These are phyloP conservation scores for Menidia beryllina DNA, from an alignment of 2,113 vertebrate species.

Conservation along the genomic window DNA sequence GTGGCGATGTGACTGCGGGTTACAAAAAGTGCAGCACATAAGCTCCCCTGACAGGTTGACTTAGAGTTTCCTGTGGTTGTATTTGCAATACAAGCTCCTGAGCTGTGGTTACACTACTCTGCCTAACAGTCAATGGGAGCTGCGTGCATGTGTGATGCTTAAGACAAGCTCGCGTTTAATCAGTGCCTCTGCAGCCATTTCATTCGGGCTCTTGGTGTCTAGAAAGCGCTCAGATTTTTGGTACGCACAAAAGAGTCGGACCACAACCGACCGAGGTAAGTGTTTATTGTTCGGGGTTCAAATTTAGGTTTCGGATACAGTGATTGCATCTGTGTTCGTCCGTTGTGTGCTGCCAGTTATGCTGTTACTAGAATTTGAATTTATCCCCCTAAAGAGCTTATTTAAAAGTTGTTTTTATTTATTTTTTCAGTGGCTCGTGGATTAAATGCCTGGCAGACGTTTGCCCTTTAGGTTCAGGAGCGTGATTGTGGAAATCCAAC, in stretches of 20 bases:
- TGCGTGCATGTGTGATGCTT: conserved; percentile 25
- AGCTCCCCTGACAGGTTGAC: conserved; percentile 41
- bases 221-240: neutral
- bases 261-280: neutral
- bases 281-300: neutral
- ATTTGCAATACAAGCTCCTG: conserved; percentile 49
- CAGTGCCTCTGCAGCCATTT: neutral
- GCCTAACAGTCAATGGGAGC: conserved; percentile 61
- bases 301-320: neutral
- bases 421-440: neutral
- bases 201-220: neutral
- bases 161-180: conserved; percentile 12
- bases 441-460: neutral
- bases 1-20: neutral
- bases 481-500: conserved; percentile 9
- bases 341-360: neutral
- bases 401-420: neutral
- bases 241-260: neutral
- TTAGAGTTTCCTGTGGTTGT: conserved; percentile 77
- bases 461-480: neutral
- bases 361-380: neutral
- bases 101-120: conserved; percentile 66
- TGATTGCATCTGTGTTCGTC: neutral
- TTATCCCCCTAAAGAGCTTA: neutral
- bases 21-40: conserved; percentile 1